Base-by-base conservation (phyloP, 1,140 invertebrate species). In the Harpegnathos saltator region DNA sequence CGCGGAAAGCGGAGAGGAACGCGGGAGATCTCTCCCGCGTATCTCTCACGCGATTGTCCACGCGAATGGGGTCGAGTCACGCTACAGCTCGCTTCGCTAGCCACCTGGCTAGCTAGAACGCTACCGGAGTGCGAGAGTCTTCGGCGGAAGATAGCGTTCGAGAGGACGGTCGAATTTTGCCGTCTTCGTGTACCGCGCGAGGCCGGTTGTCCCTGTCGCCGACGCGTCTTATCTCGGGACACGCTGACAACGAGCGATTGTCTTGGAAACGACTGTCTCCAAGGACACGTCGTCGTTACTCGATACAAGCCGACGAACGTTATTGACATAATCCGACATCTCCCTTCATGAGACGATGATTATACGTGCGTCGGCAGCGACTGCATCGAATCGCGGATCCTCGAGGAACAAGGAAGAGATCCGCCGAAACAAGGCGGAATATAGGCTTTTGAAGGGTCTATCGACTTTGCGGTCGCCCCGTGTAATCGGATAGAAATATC, bases 401-500 rank as follows among this genome's bases (percentile, higher is more conserved):
- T 15, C n/a, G 48, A 54, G 14, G n/a, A 15, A 54, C 24, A 12
- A 24, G 1, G 9, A 65, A 74, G 29, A 52, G 38, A 22, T 52
- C 15, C n/a, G n/a, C 24, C 14, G 26, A 12, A 33, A 3, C n/a
- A n/a, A 12, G 11, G 33, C 24, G 19, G 15, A 33, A 44, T 7
- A 15, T 12, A 14, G 29, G n/a, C n/a, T n/a, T n/a, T 26, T 29
- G 12, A 1, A 44, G 19, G 44, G n/a, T 68, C 52, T 15, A 33
- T 48, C 33, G 52, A 68, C 52, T 80, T 80, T 52, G 44, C 52
- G 65, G 69, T 78, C 50, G 22, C 65, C 56, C 44, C 26, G 33
- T 22, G 22, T 78, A 78, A 78, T 78, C 62, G 66, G 75, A 58
- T 69, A 44, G 65, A 69, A 71, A 26, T 69, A 71, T 71, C 50